Base-by-base conservation (phyloP, 1,140 invertebrate species). In the Pseudomyrmex sp. region DNA sequence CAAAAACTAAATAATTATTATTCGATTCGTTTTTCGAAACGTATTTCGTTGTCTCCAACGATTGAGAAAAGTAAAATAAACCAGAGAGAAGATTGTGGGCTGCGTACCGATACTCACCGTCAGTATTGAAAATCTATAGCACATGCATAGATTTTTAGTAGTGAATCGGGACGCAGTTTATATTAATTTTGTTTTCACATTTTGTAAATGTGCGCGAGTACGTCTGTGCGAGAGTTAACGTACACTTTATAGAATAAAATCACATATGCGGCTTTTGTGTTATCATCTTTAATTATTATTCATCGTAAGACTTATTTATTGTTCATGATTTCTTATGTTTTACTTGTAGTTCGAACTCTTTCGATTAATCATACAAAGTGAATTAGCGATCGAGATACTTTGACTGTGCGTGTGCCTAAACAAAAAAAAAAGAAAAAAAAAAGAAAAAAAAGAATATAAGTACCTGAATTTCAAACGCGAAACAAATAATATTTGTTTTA, bases 281-380 rank as follows among this genome's bases (percentile, higher is more conserved):
- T 80, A 70, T 85, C 52, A 54, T 73, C 23, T 66, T 50, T 59
- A 80, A 52, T 52, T 52, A 52, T 52, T 52, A 52, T 12, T 52
- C 52, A 56, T 70, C 48, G 35, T 76, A 76, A 76, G 46, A 5
- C 46, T 80, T 80, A 80, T 80, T 80, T 80, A 80, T 80, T 80
- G 48, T 18, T 72, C 76, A 59, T 80, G 66, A 23, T 72, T 72
- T 80, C 50, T 23, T 80, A 72, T 35, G 48, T 68, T 35, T 35
- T 77, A 69, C 58, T 59, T 18, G 13, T 80, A 69, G 69, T 84
- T 46, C 68, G 20, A 70, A 20, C 12, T 10, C 8, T 10, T 12
- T 72, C 20, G 44, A 59, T 50, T 80, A 72, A 80, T 80, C 59
- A 80, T 23, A 80, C 12, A 72, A 58, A 62, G 23, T 1, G 18